Base-by-base conservation (phyloP, 2,113 vertebrate genomes). In the Ptychochromis oligacanthus region DNA sequence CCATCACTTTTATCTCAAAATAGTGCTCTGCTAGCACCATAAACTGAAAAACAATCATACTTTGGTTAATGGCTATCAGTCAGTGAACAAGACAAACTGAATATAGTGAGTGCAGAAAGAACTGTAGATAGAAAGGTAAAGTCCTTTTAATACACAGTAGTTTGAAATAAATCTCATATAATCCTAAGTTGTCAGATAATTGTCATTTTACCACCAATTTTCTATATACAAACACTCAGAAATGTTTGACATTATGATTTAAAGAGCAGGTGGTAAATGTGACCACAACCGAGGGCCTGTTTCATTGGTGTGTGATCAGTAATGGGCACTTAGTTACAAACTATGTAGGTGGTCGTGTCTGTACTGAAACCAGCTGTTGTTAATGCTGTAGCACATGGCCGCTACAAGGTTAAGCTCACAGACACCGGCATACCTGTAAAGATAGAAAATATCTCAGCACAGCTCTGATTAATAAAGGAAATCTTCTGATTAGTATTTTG, bases 281-380 rank as follows among this genome's bases (percentile, higher is more conserved):
- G 82, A 76, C 64, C 49, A 49, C n/a, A 57, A 26, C 72, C 46
- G 40, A 1, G 0, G 26, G 85, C 82, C 6, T 88, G 54, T 76
- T 36, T 43, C 28, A 81, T 59, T 38, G 14, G 1, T 76, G 85
- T 56, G 61, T 9, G 38, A 58, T 72, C 56, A 28, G 22, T 83
- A 72, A 60, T 72, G 60, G 57, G 8, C 26, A 75, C 77, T 58
- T 57, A 12, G 46, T 80, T 56, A 13, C 58, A 80, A 31, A 70
- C 59, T 3, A 34, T 79, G 88, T 84, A 79, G 89, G 88, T 26
- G 89, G 85, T 80, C 86, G 72, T 1, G 58, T 43, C 28, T 80
- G 83, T 55, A 87, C 8, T 82, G 36, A 81, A 81, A 89, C 22
- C 90, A 93, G 88, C 90, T 87, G 92, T 26, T 89, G 78, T 26